Evolutionary conservation across 2,888 invertebrate genomes (phyloP), one percentile per base, ranked within the genome.

Genomic region (Tipula confusa): DNA sequence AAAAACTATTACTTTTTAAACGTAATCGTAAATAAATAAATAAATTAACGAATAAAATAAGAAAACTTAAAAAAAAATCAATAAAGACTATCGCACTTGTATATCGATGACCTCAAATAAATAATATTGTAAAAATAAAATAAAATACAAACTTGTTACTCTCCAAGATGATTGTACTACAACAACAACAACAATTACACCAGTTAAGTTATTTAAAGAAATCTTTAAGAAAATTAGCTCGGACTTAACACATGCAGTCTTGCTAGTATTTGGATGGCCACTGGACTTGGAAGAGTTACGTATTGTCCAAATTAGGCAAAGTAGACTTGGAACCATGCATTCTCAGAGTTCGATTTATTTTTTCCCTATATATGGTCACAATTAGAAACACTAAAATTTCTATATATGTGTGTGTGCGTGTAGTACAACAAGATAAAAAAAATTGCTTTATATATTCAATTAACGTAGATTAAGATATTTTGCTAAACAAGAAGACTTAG

Each of bases 31-130:
- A 64, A 64, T 64, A 64, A 64, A 64, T 43, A 43, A 43, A 43
- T 43, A 43, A 15, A 64, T 64, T n/a, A 43, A 64, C 64, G 64
- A 64, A 64, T 64, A 64, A 64, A 64, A 64, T 64, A 64, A 64
- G 64, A 64, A 64, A 64, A 64, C 11, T 64, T 9, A 64, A 18
- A 64, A 64, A 64, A 64, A 64, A 64, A 64, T 64, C 64, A 64
- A 64, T 64, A 64, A 64, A 64, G 64, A 64, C 64, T 64, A 64
- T 64, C 64, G 64, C 64, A 64, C 64, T 64, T 64, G 64, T 64
- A 64, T 64, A 64, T 64, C 64, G 64, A 64, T 64, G 64, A 64
- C 64, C 64, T 64, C 64, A 64, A 64, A 64, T 64, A 64, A 64
- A 64, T 64, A 64, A 64, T 64, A 64, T 24, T 64, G 64, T 64